Conservation (phyloP, 2,888 invertebrate genomes). For the Panopea generosa region DNA sequence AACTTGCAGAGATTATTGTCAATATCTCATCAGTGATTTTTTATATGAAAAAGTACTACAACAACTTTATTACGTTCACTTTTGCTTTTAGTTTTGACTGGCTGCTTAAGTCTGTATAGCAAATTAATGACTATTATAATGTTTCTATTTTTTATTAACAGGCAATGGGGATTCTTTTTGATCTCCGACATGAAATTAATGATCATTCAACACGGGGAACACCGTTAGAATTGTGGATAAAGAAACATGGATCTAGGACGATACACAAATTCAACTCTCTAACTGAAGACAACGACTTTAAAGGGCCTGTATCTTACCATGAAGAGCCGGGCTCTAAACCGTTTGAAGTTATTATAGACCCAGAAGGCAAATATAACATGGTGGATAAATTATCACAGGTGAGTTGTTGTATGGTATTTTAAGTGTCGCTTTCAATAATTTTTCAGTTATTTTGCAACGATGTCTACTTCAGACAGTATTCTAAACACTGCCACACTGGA, state of each 20-base stretch:
- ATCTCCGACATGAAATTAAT: conserved; percentile 90
- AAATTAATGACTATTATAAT: too few species aligned
- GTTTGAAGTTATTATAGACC: conserved; percentile 92
- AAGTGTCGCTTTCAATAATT: too few species aligned
- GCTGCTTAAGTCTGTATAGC: too few species aligned
- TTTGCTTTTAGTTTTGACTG: too few species aligned
- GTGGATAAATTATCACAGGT: not conserved
- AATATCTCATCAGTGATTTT: too few species aligned
- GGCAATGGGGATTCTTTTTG: conserved; percentile 97
- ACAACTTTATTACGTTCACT: too few species aligned
- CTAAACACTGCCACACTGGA: too few species aligned
- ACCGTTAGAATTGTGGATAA: conserved; percentile 96
- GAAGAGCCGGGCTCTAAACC: conserved; percentile 93
- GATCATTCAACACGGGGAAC: conserved; percentile 88
- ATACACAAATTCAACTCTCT: conserved; percentile 92
- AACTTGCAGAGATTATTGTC: too few species aligned
- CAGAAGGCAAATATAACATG: not conserved
- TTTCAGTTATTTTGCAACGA: too few species aligned
- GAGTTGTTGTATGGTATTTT: too few species aligned
- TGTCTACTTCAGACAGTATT: too few species aligned
- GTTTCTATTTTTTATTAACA: conserved; percentile 75
- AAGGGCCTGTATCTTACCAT: conserved; percentile 92
- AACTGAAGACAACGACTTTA: conserved; percentile 85
- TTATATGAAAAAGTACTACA: too few species aligned
- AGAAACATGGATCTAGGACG: conserved; percentile 93